A percentile compares a stretch with the other conserved stretches of the same genome.
These are phyloP conservation scores for Balearica regulorum DNA, from an alignment of 2,797 vertebrate genomes.

Conservation along the genomic window DNA sequence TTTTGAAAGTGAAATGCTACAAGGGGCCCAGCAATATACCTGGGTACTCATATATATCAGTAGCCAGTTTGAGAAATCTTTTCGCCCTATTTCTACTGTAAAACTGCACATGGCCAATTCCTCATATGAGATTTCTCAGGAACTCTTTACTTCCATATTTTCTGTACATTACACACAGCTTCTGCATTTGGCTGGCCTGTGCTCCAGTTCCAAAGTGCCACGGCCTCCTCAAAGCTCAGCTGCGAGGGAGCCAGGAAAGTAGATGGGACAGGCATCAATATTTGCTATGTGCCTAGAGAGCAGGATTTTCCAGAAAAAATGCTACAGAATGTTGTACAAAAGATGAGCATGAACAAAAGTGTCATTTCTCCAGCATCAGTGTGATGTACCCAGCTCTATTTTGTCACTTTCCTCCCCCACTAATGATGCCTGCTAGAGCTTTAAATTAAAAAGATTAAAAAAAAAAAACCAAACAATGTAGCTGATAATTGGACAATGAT, in stretches of 20 bases:
- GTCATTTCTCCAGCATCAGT: neutral
- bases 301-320: neutral
- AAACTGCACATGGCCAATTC: neutral
- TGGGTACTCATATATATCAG: neutral
- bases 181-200: neutral
- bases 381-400: neutral
- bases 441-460: neutral
- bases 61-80: neutral
- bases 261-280: neutral
- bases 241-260: neutral
- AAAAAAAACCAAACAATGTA: neutral
- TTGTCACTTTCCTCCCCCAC: neutral
- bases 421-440: neutral
- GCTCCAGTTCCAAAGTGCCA: neutral
- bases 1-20: neutral
- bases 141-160: neutral
- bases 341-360: neutral
- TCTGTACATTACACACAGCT: neutral
- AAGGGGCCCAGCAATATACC: neutral
- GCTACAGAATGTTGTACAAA: neutral
- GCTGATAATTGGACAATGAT: constrained; percentile 5
- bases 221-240: neutral
- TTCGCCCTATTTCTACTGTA: neutral
- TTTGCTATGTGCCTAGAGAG: neutral
- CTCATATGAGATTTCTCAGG: neutral